Base-by-base conservation (phyloP, 2,797 vertebrate species). In the Onychomys arenicola region DNA sequence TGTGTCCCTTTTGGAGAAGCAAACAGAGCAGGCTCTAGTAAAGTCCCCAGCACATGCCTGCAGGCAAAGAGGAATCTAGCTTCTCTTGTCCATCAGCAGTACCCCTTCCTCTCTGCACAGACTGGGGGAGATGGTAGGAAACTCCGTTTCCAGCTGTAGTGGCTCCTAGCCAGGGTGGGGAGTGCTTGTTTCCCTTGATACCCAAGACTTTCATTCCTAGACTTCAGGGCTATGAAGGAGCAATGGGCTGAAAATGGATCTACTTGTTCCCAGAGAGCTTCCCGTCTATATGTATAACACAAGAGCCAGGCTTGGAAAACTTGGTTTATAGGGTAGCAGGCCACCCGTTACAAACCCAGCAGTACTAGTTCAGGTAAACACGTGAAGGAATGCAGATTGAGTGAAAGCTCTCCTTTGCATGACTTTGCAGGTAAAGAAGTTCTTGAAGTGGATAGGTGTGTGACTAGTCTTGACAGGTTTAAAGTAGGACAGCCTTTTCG, bases 1-100 rank as follows among this genome's bases (percentile, higher is more conserved):
- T 89, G 92, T 13, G 43, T 94, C 97, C 94, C 96, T 98, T 97
- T 98, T 97, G 94, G 97, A 98, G 98, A 98, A 82, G 98, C 97
- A 98, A 97, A 98, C 98, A 97, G 98, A 95, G 96, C 97, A 98
- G 95, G 96, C 97, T 94, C 43, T 97, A 90, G 96, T 96, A 94
- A 97, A 95, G 89, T 97, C 92, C 93, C 65, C 46, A 52, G 25
- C n/a, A 6, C 75, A 52, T 75, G 21, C 90, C 95, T 83, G n/a
- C 73, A 27, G 6, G 63, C 82, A 67, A 61, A 37, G 52, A 34
- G 81, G 52, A 27, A 61, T 83, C 59, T 63, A 17, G 49, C 92
- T 1, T 85, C 59, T 86, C 73, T 97, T 71, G 5, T 63, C 81
- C 25, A 0, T 96, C 93, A 97, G 78, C 29, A 8, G 14, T 5